Evolutionary conservation across 1,140 invertebrate genomes (phyloP), one percentile per base, ranked within the genome.

Genomic region (Eumaeus atala): DNA sequence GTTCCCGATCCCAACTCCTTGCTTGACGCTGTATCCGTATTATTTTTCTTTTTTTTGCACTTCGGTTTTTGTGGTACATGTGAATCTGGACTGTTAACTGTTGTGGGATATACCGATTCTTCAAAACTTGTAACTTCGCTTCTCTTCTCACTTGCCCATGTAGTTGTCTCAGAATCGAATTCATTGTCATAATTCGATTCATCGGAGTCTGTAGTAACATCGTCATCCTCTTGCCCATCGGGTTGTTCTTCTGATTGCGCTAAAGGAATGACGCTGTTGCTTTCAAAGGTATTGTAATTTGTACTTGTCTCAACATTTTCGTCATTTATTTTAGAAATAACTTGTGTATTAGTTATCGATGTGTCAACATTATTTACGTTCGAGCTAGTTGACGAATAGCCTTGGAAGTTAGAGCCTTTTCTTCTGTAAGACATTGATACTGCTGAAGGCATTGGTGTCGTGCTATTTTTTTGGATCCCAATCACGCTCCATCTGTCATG

Each of bases 341-440:
- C 44, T 4, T 48, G 60, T 14, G 42, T 18, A 33, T 51, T 48
- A 35, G 51, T 42, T 18, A 35, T 42, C 53, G 52, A 54, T 48
- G 40, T 38, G 1, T 34, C n/a, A 50, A 70, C 58, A 51, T 66
- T 62, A 14, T 64, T 59, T n/a, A 17, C 16, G 14, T 18, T 57
- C 55, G 44, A 66, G 14, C 59, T 70, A 2, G 74, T 72, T 4
- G 72, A 64, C 21, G 70, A 64, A 54, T 87, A 79, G 21, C 80
- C 76, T 55, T 79, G 77, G 60, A 85, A 87, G 61, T 87, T 87
- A 6, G 84, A 84, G 9, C 71, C 75, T 61, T 79, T 80, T 54
- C 79, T 74, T 64, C 80, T 69, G 44, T 73, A 58, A 9, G 64
- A 59, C 16, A 52, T 51, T n/a, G 60, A 44, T 8, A 16, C 40